Percentiles rank a stretch among this genome's conserved stretches.
Evolutionary conservation across 1,140 invertebrate species (phyloP).

Genomic region (Megalopta genalis): DNA sequence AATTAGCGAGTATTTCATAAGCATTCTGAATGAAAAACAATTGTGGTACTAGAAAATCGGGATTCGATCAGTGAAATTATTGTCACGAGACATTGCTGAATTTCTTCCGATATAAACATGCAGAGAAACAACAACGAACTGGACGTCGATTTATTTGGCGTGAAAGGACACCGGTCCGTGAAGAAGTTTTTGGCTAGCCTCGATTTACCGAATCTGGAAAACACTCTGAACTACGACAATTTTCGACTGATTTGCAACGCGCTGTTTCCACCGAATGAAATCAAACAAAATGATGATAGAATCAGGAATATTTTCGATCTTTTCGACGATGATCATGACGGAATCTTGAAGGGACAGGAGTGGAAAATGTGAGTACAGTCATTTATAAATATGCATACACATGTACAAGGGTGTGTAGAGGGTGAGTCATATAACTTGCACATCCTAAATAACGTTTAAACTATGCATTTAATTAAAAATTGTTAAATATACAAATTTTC

Average conservation of each 20-base stretch:
- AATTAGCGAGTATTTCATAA: not conserved
- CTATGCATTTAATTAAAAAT: no score
- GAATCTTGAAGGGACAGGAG: conserved; percentile 81
- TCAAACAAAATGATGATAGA: conserved; percentile 78
- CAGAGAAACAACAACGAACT: not conserved
- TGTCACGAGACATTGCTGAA: not conserved
- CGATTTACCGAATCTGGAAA: conserved; percentile 69
- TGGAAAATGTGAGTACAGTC: conserved; percentile 72
- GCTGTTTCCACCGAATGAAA: conserved; percentile 81
- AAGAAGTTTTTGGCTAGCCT: conserved; percentile 52
- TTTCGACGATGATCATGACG: conserved; percentile 82
- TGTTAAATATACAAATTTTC: no score
- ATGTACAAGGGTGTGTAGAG: no score
- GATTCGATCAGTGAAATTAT: not conserved
- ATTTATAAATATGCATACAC: no score
- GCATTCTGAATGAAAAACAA: not conserved
- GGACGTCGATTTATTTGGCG: not conserved
- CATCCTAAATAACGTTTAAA: no score
- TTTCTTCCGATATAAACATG: not conserved
- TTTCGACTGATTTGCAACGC: conserved; percentile 81
- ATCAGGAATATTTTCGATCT: conserved; percentile 81
- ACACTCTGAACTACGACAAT: conserved; percentile 80
- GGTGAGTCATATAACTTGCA: no score
- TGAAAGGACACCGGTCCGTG: not conserved
- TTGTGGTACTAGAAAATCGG: not conserved